Base-by-base conservation (phyloP, 2,113 vertebrate species). In the Larimichthys polyactis region DNA sequence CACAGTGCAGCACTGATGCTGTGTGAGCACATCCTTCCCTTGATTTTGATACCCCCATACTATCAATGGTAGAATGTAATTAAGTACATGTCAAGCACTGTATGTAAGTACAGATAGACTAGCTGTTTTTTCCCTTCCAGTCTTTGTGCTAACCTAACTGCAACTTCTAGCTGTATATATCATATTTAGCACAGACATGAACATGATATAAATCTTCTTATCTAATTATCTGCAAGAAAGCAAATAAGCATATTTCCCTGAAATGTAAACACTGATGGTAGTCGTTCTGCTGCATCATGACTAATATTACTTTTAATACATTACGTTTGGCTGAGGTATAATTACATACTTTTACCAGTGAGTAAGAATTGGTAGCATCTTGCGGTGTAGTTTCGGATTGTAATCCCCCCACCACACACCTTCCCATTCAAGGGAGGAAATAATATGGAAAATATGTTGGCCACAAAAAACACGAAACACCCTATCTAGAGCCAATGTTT, bases 1-100 rank as follows among this genome's bases (percentile, higher is more conserved):
- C 16, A 70, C 71, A 74, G 24, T 78, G 63, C 54, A 68, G 40
- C 83, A 81, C 90, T 89, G 87, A 90, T 88, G 71, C 20, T 84
- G 71, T 87, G 54, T 49, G 52, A 87, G 86, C 75, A 77, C 83
- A 81, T 88, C 82, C 80, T 67, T 54, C 44, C 65, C 43, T 75
- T 0, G 22, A 64, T 72, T 91, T 83, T 65, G 70, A 91, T 83
- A 74, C 27, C 36, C 69, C 76, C 81, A 86, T 40, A 67, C 36
- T 83, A 59, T 75, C 76, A 78, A 11, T 67, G 20, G 60, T 74
- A 40, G 71, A 76, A 65, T 66, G 11, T 22, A 51, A 19, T 43
- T 9, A 40, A 40, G 36, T 40, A 40, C 36, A 40, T 12, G 22
- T 52, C 32, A 46, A 49, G n/a, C 44, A 43, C 44, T 70, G 43